A percentile compares a stretch with the other conserved stretches of the same genome.
Evolutionary conservation across 2,113 vertebrate species (phyloP).

Genomic region (Heteronetta atricapilla): DNA sequence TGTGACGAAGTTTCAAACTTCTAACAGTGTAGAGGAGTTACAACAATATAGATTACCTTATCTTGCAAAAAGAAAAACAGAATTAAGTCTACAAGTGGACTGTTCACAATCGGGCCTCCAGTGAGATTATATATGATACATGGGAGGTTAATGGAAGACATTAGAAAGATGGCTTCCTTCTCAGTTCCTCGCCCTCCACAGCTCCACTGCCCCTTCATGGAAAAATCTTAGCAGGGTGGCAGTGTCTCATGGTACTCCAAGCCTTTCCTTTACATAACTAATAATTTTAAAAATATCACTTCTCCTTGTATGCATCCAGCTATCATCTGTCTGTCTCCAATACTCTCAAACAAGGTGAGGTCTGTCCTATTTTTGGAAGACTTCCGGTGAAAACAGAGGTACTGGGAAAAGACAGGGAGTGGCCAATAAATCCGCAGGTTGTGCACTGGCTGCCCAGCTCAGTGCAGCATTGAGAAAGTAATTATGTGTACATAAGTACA

Average conservation of each 20-base stretch:
- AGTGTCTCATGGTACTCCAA: neutral
- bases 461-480: neutral
- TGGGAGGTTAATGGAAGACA: accelerated
- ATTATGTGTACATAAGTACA: neutral
- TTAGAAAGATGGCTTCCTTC: neutral
- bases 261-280: neutral
- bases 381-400: neutral
- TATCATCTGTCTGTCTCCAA: neutral
- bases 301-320: neutral
- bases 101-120: neutral
- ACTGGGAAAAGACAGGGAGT: neutral
- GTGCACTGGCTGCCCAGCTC: neutral
- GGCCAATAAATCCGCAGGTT: neutral
- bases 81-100: neutral
- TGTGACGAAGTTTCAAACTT: neutral
- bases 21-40: neutral
- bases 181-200: neutral
- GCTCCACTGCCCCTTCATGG: neutral
- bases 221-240: neutral
- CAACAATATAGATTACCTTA: neutral
- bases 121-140: neutral
- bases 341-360: neutral
- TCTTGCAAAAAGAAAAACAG: neutral
- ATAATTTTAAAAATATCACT: neutral
- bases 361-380: neutral